Evolutionary conservation across 2,113 vertebrate genomes (phyloP).

Genomic region (Perca schrenkii): DNA sequence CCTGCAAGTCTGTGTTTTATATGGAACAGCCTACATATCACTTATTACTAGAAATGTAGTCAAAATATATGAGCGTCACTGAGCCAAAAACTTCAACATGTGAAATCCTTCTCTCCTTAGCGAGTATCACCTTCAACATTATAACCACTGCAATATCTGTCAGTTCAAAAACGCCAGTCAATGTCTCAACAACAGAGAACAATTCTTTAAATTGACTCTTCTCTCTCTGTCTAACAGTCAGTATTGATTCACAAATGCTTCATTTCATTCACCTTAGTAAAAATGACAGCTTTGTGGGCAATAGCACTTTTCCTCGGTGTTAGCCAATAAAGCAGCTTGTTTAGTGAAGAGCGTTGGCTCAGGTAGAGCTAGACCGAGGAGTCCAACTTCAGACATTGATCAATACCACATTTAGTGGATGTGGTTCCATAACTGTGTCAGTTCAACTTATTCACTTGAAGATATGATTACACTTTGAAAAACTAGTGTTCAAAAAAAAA

Average conservation of each 20-base stretch:
- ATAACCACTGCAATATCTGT: neutral
- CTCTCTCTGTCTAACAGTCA: slow-evolving; percentile 9
- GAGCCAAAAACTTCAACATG: slow-evolving; percentile 1
- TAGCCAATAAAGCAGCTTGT: slow-evolving; percentile 47
- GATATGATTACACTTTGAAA: slow-evolving; percentile 8
- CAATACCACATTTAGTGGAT: slow-evolving; percentile 54
- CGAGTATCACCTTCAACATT: neutral
- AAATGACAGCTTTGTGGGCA: slow-evolving; percentile 44
- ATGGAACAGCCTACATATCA: slow-evolving; percentile 60
- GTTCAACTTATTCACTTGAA: slow-evolving; percentile 12
- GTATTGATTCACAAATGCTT: slow-evolving; percentile 35
- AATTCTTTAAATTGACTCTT: slow-evolving; percentile 5
- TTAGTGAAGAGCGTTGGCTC: slow-evolving; percentile 27
- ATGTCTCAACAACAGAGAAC: neutral
- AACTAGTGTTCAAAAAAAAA: neutral
- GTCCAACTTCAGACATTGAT: slow-evolving; percentile 46
- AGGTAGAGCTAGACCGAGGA: slow-evolving; percentile 11
- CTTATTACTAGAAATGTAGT: slow-evolving; percentile 44
- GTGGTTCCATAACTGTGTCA: slow-evolving; percentile 35
- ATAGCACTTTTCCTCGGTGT: slow-evolving; percentile 19
- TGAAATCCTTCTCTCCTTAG: slow-evolving; percentile 1
- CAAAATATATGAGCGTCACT: slow-evolving; percentile 39
- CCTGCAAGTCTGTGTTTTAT: slow-evolving; percentile 50
- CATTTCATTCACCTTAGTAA: slow-evolving; percentile 38
- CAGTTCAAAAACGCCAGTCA: slow-evolving; percentile 1